Evolutionary conservation across 2,888 invertebrate species (phyloP).

Genomic region (Aethes cnicana): DNA sequence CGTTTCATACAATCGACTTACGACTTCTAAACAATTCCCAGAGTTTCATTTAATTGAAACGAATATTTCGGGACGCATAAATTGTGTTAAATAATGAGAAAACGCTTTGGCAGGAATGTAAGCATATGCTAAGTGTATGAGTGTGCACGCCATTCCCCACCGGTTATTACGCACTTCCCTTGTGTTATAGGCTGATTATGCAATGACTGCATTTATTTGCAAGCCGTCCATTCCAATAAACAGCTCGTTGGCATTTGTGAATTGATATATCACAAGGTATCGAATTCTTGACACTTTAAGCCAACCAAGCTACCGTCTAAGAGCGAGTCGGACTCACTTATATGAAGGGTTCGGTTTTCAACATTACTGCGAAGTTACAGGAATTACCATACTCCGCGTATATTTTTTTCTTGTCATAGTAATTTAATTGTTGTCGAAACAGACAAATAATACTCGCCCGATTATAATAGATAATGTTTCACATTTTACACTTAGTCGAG

Average conservation of each 20-base stretch:
- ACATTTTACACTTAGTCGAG: too few species aligned
- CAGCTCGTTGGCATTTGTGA: neutral
- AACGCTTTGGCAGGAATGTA: constrained; percentile 16
- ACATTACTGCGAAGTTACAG: too few species aligned
- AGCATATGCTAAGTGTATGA: constrained; percentile 21
- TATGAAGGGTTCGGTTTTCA: too few species aligned
- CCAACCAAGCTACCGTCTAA: too few species aligned
- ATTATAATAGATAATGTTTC: too few species aligned
- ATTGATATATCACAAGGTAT: too few species aligned
- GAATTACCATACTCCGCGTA: too few species aligned
- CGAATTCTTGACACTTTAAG: too few species aligned
- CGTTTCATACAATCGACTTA: constrained; percentile 2
- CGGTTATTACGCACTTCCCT: constrained; percentile 31
- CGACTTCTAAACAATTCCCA: constrained; percentile 9
- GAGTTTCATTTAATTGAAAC: constrained; percentile 13
- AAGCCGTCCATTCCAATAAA: constrained; percentile 15
- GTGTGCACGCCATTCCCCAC: constrained; percentile 11
- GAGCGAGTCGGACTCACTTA: too few species aligned
- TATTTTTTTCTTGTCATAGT: too few species aligned
- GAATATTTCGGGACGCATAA: neutral
- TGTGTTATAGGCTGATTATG: constrained; percentile 29
- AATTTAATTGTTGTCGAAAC: too few species aligned
- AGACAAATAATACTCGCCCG: too few species aligned
- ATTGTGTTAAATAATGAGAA: constrained; percentile 11
- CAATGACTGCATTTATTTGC: constrained; percentile 26